Conservation (phyloP, 2,113 vertebrate species). For the Microcebus griseorufus region DNA sequence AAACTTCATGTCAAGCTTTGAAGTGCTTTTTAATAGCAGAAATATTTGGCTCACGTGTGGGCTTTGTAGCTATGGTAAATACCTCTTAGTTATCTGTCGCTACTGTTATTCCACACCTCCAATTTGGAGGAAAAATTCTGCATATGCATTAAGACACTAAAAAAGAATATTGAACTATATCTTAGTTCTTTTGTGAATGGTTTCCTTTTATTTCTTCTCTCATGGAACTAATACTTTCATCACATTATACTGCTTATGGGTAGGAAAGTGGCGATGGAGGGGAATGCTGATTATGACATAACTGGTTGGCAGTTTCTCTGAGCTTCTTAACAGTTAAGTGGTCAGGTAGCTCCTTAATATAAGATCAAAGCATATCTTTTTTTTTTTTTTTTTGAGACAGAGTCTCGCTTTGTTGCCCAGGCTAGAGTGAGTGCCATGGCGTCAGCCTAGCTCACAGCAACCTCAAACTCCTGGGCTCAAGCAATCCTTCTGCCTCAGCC, state of each 20-base stretch:
- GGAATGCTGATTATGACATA: constrained; percentile 48
- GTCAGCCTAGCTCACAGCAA: too few relatives aligned
- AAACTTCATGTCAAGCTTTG: constrained; percentile 72
- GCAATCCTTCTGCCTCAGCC: too few relatives aligned
- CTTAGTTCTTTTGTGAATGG: constrained; percentile 71
- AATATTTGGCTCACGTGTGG: constrained; percentile 71
- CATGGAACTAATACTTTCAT: constrained; percentile 65
- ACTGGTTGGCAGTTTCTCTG: constrained; percentile 54
- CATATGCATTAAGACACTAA: constrained; percentile 63
- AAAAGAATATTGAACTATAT: constrained; percentile 77
- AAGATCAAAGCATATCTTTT: background rate
- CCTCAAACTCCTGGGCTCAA: too few relatives aligned
- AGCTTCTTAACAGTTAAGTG: constrained; percentile 57
- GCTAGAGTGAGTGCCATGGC: too few relatives aligned
- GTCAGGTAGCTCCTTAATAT: constrained; percentile 41
- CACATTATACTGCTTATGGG: constrained; percentile 53
- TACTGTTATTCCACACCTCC: constrained; percentile 69
- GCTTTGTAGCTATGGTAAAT: constrained; percentile 74
- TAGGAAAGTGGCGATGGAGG: constrained; percentile 24
- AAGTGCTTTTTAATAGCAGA: constrained; percentile 71
- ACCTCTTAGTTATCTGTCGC: constrained; percentile 66
- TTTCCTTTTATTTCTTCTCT: constrained; percentile 78
- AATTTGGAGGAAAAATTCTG: constrained; percentile 72
- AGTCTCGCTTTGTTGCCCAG: too few relatives aligned
- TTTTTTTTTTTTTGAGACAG: too few relatives aligned